These are phyloP conservation scores for Leptodirus hochenwartii DNA, from an alignment of 2,888 invertebrate genomes.

Conservation along the genomic window DNA sequence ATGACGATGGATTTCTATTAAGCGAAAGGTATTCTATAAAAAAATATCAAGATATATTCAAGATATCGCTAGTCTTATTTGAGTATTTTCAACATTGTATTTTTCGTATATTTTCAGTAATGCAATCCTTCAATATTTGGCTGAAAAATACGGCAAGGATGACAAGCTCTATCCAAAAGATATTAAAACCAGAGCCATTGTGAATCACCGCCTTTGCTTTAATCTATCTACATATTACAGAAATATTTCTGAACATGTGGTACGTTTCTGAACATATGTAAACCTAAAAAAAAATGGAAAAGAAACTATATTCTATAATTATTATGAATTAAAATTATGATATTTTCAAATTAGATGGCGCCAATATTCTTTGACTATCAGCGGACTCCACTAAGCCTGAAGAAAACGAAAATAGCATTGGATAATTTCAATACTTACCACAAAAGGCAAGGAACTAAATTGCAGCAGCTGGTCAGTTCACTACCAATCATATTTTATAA, in stretches of 20 bases:
- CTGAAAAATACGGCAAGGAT: conserved; percentile 51
- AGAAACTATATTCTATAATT: conserved; percentile 4
- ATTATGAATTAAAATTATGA: conserved; percentile 4
- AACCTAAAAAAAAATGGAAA: background rate
- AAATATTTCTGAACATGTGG: conserved; percentile 44
- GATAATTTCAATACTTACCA: conserved; percentile 50
- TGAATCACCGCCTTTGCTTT: conserved; percentile 65
- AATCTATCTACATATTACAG: conserved; percentile 59
- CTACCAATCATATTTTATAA: too few species aligned
- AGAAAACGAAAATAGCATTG: conserved; percentile 47
- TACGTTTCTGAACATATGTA: conserved; percentile 23
- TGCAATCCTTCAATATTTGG: conserved; percentile 50
- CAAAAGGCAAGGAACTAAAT: too few species aligned
- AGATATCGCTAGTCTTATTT: too few species aligned
- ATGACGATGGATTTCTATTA: conserved; percentile 60
- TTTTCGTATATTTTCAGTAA: too few species aligned
- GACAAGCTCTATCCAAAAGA: conserved; percentile 54
- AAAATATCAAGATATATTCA: background rate
- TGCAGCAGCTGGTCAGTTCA: too few species aligned
- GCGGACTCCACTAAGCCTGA: conserved; percentile 44
- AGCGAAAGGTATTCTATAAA: conserved; percentile 41
- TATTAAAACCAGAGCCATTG: conserved; percentile 45
- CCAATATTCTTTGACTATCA: conserved; percentile 63
- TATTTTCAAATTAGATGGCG: conserved; percentile 35
- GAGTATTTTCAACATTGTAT: too few species aligned